Evolutionary conservation across 2,888 invertebrate species (phyloP).

Genomic region (Stenurella melanura): DNA sequence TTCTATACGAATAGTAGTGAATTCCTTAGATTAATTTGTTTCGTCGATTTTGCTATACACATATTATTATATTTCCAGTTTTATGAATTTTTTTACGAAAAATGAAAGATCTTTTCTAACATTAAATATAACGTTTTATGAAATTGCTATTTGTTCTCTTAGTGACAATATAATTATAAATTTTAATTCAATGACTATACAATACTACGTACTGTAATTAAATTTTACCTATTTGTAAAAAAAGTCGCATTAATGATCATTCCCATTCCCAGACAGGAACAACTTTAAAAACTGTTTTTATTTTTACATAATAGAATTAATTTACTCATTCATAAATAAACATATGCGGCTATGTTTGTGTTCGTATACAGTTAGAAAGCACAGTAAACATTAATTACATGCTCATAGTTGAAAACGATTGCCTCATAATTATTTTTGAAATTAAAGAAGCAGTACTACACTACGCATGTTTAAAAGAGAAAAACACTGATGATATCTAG

Average conservation of each 20-base stretch:
- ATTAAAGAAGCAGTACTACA: slow-evolving; percentile 7
- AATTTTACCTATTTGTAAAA: neutral
- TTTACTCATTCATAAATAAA: slow-evolving; percentile 3
- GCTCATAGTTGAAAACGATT: slow-evolving; percentile 12
- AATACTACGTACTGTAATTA: neutral
- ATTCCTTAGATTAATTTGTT: too few relatives aligned
- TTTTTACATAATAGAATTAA: neutral
- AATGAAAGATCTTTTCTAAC: too few relatives aligned
- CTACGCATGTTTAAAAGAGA: neutral
- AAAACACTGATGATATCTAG: neutral
- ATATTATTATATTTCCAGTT: too few relatives aligned
- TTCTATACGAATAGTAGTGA: too few relatives aligned
- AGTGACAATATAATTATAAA: neutral
- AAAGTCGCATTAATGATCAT: neutral
- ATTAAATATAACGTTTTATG: too few relatives aligned
- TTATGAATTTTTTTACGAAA: too few relatives aligned
- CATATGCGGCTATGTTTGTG: neutral
- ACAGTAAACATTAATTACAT: slow-evolving; percentile 15
- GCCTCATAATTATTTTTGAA: slow-evolving; percentile 21
- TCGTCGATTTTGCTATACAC: too few relatives aligned
- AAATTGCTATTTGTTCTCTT: too few relatives aligned
- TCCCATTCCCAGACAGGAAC: slow-evolving; percentile 1
- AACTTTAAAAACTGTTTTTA: slow-evolving; percentile 1
- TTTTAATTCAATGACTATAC: too few relatives aligned
- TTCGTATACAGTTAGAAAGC: slow-evolving; percentile 18